Base-by-base conservation (phyloP, 2,113 vertebrate genomes). In the Campylorhamphus procurvoides region DNA sequence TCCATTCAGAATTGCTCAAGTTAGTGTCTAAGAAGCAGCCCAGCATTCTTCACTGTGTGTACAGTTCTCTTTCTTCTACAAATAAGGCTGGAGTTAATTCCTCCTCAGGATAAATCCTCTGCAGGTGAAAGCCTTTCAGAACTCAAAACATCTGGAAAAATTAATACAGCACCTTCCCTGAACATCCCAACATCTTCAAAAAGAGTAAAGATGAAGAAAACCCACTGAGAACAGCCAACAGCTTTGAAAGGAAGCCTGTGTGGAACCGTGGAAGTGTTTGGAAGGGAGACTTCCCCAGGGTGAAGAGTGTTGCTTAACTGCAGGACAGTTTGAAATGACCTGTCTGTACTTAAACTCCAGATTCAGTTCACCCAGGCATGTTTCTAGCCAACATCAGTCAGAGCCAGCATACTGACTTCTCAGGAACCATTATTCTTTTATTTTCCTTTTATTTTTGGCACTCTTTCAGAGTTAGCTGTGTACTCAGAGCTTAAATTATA, bases 391-490 rank as follows among this genome's bases (percentile, higher is more conserved):
- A 3, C 10, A 47, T 49, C 58, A 53, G 40, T 6, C 68, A 81
- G 60, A 86, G 76, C 79, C 89, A 90, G 17, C 64, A 37, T 0
- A 10, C 47, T 28, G 40, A 14, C 49, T 88, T 63, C 91, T 84
- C 84, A 44, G 59, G 83, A 94, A 64, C 27, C 35, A 29, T 58
- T 82, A 14, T 52, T 87, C 78, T 44, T 60, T 42, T 29, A 7
- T 87, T 77, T 83, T 39, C 33, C 18, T 77, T 94, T 80, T 59
- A 33, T 58, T 80, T 95, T 87, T 92, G 72, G 73, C 94, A 23
- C 42, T 77, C 19, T 33, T 66, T 94, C 90, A 93, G 62, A 66
- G 80, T 66, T 59, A 77, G 72, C 64, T 84, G 22, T 49, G 20
- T 63, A 47, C 60, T 78, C 66, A 17, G 33, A 84, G 24, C 20